Conservation (phyloP, 2,888 invertebrate genomes). For the Anaspis maculata region DNA sequence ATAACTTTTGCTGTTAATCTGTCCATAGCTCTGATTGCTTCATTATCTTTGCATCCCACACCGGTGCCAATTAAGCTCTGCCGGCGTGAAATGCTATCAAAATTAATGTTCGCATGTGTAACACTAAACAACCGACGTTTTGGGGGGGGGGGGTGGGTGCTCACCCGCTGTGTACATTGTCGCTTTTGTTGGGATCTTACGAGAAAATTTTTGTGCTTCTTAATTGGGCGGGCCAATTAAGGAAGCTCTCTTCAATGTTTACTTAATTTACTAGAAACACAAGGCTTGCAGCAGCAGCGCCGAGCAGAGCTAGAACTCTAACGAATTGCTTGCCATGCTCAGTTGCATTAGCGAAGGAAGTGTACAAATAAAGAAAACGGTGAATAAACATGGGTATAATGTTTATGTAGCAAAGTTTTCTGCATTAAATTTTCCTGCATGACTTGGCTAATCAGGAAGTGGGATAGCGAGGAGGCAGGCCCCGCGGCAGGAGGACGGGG, state of each 20-base stretch:
- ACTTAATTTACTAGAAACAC: too few species aligned
- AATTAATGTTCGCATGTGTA: conserved; percentile 27
- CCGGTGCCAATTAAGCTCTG: conserved; percentile 32
- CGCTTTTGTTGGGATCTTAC: too few species aligned
- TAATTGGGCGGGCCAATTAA: too few species aligned
- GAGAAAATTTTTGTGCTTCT: too few species aligned
- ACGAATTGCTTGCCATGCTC: conserved; percentile 12
- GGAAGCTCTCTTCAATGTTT: too few species aligned
- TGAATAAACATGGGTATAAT: conserved; percentile 22
- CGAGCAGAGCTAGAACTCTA: too few species aligned
- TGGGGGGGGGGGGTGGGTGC: too few species aligned
- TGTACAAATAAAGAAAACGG: conserved; percentile 25
- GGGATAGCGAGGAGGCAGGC: conserved; percentile 24
- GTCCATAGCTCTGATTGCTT: conserved; percentile 31
- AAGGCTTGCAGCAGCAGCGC: too few species aligned
- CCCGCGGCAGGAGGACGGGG: too few species aligned
- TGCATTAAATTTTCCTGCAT: conserved; percentile 22
- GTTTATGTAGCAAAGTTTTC: conserved; percentile 22
- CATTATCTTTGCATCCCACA: conserved; percentile 33
- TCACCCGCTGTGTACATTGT: too few species aligned
- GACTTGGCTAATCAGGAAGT: conserved; percentile 24
- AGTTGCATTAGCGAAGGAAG: conserved; percentile 21
- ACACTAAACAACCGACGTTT: conserved; percentile 11
- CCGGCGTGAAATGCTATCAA: conserved; percentile 33
- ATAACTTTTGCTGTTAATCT: conserved; percentile 16